Conservation (phyloP, 2,888 invertebrate genomes). For the Papilio demoleus region DNA sequence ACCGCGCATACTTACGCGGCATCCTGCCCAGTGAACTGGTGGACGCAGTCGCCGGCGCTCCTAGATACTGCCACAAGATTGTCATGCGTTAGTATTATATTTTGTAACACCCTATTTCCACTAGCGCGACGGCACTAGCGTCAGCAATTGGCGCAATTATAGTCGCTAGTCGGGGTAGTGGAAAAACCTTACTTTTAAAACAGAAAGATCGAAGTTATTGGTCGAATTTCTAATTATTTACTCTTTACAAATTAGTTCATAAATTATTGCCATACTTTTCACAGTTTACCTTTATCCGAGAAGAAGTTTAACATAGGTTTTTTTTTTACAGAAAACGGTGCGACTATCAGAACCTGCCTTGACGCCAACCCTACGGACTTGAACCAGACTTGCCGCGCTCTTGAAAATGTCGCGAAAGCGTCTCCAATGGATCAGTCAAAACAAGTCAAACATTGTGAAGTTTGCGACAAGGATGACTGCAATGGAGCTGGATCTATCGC, state of each 20-base stretch:
- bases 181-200: background rate
- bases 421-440: conserved; percentile 48
- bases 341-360: conserved; percentile 69
- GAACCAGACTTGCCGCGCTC: conserved; percentile 62
- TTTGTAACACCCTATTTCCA: background rate
- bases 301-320: background rate
- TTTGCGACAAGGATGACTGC: conserved; percentile 82
- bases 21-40: conserved; percentile 60
- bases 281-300: no score
- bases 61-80: conserved; percentile 73
- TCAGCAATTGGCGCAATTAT: no score
- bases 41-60: conserved; percentile 60
- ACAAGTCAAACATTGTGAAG: conserved; percentile 66
- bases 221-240: no score
- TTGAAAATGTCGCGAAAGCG: conserved; percentile 54
- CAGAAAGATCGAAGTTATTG: background rate
- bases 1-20: conserved; percentile 57
- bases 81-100: conserved; percentile 61
- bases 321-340: conserved; percentile 62
- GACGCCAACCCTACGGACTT: conserved; percentile 66
- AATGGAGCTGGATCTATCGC: conserved; percentile 73
- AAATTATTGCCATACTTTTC: no score
- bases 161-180: background rate
- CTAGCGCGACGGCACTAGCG: background rate
- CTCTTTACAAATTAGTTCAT: no score